phyloP scores from a whole-genome alignment of 1,140 invertebrate genomes.

The Pectinophora gossypiella region DNA sequence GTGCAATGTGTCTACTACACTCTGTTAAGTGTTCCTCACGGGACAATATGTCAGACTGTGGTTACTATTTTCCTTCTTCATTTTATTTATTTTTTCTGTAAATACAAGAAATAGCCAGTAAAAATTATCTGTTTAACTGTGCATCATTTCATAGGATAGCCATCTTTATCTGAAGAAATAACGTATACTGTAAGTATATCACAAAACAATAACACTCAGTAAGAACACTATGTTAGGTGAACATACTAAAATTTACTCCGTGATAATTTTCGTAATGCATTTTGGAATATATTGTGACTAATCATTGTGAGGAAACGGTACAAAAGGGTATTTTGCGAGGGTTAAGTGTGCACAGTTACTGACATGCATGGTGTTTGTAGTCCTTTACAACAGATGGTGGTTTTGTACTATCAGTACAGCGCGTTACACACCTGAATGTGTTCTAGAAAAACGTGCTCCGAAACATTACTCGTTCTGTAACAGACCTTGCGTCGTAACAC shows the following conservation, averaged over 20 bases:
- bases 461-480: no score
- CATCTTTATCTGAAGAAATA: slow-evolving; percentile 77
- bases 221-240: slow-evolving; percentile 71
- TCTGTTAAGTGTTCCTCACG: background rate
- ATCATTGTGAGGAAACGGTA: slow-evolving; percentile 25
- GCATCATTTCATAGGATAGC: slow-evolving; percentile 81
- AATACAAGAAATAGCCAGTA: slow-evolving; percentile 75
- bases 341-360: slow-evolving; percentile 48
- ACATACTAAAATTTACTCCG: slow-evolving; percentile 53
- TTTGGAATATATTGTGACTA: slow-evolving; percentile 51
- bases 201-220: slow-evolving; percentile 73
- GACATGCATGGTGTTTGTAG: slow-evolving; percentile 66
- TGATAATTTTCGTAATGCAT: slow-evolving; percentile 52
- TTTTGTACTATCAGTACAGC: slow-evolving; percentile 37
- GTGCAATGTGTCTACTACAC: background rate
- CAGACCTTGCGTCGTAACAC: no score
- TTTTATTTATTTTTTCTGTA: slow-evolving; percentile 61
- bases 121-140: slow-evolving; percentile 81
- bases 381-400: slow-evolving; percentile 58
- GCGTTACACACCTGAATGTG: slow-evolving; percentile 32
- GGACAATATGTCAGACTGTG: slow-evolving; percentile 15
- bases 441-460: slow-evolving; percentile 39
- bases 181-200: slow-evolving; percentile 78
- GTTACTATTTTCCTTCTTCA: slow-evolving; percentile 28
- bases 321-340: slow-evolving; percentile 27